phyloP scores from a whole-genome alignment of 2,888 invertebrate genomes.

The Pimpla rufipes region DNA sequence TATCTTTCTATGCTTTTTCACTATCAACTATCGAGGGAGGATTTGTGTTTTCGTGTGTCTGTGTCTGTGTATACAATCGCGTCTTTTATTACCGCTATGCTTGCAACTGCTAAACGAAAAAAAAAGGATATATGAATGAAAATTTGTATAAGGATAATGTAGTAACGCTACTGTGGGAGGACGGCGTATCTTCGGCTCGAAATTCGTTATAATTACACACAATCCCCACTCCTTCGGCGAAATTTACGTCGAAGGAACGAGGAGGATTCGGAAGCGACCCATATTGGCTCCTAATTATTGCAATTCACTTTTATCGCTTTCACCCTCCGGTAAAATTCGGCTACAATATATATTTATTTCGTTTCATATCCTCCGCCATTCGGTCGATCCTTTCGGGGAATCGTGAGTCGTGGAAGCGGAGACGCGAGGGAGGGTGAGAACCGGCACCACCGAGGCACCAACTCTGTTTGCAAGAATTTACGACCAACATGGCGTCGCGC shows the following conservation, averaged over 20 bases:
- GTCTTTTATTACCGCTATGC: slow-evolving; percentile 61
- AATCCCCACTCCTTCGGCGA: neutral
- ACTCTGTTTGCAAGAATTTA: slow-evolving; percentile 53
- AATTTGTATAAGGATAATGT: slow-evolving; percentile 65
- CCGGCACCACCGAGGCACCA: slow-evolving; percentile 10
- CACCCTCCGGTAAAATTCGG: neutral
- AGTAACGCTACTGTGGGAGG: slow-evolving; percentile 77
- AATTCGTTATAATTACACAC: slow-evolving; percentile 22
- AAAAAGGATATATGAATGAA: slow-evolving; percentile 42
- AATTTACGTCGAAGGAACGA: slow-evolving; percentile 24
- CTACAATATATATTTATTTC: neutral
- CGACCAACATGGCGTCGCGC: slow-evolving; percentile 44
- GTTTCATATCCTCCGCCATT: neutral
- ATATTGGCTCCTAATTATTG: neutral
- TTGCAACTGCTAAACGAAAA: slow-evolving; percentile 57
- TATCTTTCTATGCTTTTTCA: slow-evolving; percentile 64
- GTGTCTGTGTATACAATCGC: slow-evolving; percentile 36
- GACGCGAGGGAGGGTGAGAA: slow-evolving; percentile 15
- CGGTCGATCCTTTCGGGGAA: slow-evolving; percentile 2
- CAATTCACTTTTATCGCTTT: neutral
- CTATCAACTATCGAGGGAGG: slow-evolving; percentile 63
- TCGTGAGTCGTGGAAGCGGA: slow-evolving; percentile 15
- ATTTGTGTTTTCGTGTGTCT: slow-evolving; percentile 11
- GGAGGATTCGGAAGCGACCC: neutral
- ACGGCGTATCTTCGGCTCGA: slow-evolving; percentile 71